phyloP scores from a whole-genome alignment of 2,797 vertebrate species.

The Coluber constrictor region DNA sequence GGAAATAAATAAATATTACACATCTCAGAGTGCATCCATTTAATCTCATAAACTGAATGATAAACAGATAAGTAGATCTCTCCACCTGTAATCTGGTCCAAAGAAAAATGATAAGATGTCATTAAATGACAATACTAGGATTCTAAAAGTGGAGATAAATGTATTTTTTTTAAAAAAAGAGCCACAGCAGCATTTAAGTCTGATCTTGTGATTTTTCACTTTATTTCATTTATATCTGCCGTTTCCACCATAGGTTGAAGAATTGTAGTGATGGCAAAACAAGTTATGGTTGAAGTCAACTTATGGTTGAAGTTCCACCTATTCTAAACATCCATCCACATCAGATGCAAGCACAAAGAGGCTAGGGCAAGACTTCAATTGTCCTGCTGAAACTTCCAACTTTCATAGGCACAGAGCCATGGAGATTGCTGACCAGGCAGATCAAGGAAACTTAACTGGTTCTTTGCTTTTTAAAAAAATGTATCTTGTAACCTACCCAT shows the following conservation, averaged over 20 bases:
- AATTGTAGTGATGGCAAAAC: background rate
- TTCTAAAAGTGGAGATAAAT: background rate
- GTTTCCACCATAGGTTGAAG: background rate
- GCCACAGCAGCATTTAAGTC: background rate
- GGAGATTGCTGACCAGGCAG: background rate
- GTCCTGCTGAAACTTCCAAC: background rate
- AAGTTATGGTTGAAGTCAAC: background rate
- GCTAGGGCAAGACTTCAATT: background rate
- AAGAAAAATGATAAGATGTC: background rate
- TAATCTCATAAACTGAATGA: background rate
- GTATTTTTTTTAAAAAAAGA: background rate
- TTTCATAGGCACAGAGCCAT: background rate
- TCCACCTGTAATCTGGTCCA: background rate
- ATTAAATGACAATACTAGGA: background rate
- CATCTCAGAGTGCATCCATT: background rate
- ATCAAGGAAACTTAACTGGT: background rate
- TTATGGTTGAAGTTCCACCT: background rate
- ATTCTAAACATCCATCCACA: background rate
- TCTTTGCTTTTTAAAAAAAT: background rate
- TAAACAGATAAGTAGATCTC: background rate
- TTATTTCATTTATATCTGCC: background rate
- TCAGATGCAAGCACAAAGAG: background rate
- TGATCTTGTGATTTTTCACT: background rate
- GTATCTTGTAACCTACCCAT: background rate
- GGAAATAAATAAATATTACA: background rate